Evolutionary conservation across 2,797 vertebrate genomes (phyloP).

Genomic region (Protosalanx chinensis): DNA sequence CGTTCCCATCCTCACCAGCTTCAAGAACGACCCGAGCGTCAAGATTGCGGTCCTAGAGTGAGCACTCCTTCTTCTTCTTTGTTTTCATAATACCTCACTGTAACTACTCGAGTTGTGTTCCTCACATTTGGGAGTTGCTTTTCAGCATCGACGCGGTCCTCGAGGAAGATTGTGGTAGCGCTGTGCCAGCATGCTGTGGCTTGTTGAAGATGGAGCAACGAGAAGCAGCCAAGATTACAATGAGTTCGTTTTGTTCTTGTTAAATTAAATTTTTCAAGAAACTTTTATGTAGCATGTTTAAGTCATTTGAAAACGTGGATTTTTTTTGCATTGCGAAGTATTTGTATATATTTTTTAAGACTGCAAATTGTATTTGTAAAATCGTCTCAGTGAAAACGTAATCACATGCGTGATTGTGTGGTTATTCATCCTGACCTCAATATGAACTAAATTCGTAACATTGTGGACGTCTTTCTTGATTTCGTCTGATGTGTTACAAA

Average conservation of each 20-base stretch:
- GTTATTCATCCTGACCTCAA: neutral
- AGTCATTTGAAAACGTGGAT: too few species aligned
- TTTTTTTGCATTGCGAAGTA: neutral
- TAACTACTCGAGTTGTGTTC: neutral
- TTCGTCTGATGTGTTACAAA: too few species aligned
- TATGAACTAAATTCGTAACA: too few species aligned
- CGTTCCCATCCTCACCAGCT: conserved; percentile 17
- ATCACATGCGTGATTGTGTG: neutral
- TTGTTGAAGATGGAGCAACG: neutral
- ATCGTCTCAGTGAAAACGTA: neutral
- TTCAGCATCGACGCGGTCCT: neutral
- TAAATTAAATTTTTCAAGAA: neutral
- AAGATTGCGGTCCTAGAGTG: conserved; percentile 39
- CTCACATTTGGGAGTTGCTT: too few species aligned
- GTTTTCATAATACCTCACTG: neutral
- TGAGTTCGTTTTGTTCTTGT: neutral
- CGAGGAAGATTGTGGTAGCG: neutral
- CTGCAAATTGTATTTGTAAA: neutral
- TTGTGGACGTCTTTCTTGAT: too few species aligned
- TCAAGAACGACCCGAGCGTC: conserved; percentile 27
- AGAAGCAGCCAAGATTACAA: neutral
- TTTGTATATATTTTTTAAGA: neutral
- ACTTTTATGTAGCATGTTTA: too few species aligned
- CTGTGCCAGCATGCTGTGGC: neutral
- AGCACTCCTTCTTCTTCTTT: conserved; percentile 22